Evolutionary conservation across 2,113 vertebrate species (phyloP), one percentile per base, ranked within the genome.

Genomic region (Odobenus rosmarus): DNA sequence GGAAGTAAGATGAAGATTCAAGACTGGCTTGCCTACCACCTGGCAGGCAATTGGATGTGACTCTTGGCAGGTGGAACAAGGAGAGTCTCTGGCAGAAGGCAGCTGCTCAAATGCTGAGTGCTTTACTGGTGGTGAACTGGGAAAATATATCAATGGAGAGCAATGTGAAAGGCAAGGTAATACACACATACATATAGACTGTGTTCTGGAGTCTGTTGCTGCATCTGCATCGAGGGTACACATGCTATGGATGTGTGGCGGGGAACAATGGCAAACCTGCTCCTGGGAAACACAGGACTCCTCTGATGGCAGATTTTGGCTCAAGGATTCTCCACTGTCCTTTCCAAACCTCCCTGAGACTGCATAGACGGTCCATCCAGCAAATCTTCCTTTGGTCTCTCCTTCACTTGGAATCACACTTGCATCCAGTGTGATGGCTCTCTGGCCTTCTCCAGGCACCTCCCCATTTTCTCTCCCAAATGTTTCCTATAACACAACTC

Each of bases 141-240:
- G 81, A 36, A 96, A 76, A 42, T 89, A n/a, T 39, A 76, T 69
- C 49, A 69, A 3, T 55, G 21, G 49, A 82, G 7, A 85, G 57
- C 79, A 88, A 79, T 96, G 49, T 72, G 46, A 91, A 94, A 86
- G 24, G 14, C 93, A 57, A 72, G 77, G 39, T n/a, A 76, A 82
- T 64, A 84, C 21, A 95, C 51, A 82, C 53, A n/a, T 82, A 21
- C 46, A 31, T 31, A 31, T 18, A 55, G 7, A 55, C n/a, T n/a
- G 26, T 46, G n/a, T 33, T 79, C 51, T 80, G 61, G 55, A 57
- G 18, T 31, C 31, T 36, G 18, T 3, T 51, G 23, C 53, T 76
- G 84, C 39, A 14, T 92, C 83, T 94, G 39, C 53, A 14, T 53
- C 24, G 23, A 13, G 33, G 26, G 13, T n/a, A 72, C 3, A 62